phyloP scores from a whole-genome alignment of 2,888 invertebrate species.

The Adineta ricciae region DNA sequence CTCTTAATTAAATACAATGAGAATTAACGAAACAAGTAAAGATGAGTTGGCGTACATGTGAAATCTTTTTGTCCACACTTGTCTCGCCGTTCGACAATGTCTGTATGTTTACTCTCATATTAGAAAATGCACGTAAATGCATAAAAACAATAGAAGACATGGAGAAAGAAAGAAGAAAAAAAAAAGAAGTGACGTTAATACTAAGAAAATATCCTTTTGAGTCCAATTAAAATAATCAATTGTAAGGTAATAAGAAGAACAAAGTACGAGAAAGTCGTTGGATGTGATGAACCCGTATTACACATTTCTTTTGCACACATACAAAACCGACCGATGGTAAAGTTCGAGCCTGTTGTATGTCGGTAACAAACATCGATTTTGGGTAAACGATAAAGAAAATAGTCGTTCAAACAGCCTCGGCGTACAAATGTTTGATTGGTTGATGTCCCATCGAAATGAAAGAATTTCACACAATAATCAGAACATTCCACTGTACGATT shows the following conservation, averaged over 20 bases:
- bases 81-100: not conserved
- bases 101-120: not conserved
- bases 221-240: not conserved
- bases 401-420: constrained; percentile 3
- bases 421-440: not conserved
- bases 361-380: constrained; percentile 14
- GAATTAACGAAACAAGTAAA: not conserved
- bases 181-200: not conserved
- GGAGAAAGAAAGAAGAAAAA: not conserved
- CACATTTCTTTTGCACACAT: constrained; percentile 23
- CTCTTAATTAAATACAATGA: not conserved
- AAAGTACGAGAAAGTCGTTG: not conserved
- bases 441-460: not conserved
- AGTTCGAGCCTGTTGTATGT: not conserved
- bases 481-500: constrained; percentile 15
- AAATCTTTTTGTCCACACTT: constrained; percentile 4
- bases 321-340: not conserved
- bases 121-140: not conserved
- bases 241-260: not conserved
- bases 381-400: not conserved
- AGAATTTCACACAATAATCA: constrained; percentile 13
- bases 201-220: constrained; percentile 13
- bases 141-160: not conserved
- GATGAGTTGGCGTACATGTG: not conserved
- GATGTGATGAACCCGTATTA: not conserved